Base-by-base conservation (phyloP, 2,888 invertebrate genomes). In the Pantelozetes paolii region DNA sequence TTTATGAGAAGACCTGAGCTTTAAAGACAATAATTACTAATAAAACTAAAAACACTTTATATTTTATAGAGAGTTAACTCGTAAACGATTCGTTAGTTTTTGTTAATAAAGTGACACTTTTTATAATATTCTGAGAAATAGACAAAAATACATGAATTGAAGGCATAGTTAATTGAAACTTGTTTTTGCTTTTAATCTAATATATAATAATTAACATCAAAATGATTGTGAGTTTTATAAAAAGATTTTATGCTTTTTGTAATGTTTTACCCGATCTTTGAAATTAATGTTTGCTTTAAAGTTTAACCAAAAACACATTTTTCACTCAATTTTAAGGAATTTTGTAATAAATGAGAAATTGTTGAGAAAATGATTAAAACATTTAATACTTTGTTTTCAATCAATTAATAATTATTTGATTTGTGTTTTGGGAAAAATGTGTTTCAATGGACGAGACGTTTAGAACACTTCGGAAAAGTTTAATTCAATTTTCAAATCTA, bases 71-170 rank as follows among this genome's bases (percentile, higher is more conserved):
- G 26, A 54, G 23, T 26, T 54, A 0, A 23, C 13, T 13, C 28
- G 30, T 9, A 57, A 30, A 57, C 28, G 20, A 20, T 28, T 57
- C 15, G 23, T 26, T 23, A n/a, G 11, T 54, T 54, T 54, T 45
- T 45, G 20, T 54, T 26, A 54, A 9, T 26, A 23, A 23, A n/a
- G 13, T 9, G 13, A 11, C 13, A 54, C 11, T 11, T 8, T 57
- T 18, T 23, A 9, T 11, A 57, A 57, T 50, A 50, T 50, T 50
- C 23, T 50, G 50, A 20, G 5, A 28, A 28, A 23, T 20, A 57
- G 15, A 57, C 30, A 57, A 57, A 57, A 57, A 57, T 57, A 57
- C 54, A 45, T 11, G 57, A 57, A 57, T 57, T 57, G 57, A 57
- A 57, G 57, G 57, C 57, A 57, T 13, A 57, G 45, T 36, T 36